Conservation (phyloP, 1,140 invertebrate species). For the Heterodera carotae region DNA sequence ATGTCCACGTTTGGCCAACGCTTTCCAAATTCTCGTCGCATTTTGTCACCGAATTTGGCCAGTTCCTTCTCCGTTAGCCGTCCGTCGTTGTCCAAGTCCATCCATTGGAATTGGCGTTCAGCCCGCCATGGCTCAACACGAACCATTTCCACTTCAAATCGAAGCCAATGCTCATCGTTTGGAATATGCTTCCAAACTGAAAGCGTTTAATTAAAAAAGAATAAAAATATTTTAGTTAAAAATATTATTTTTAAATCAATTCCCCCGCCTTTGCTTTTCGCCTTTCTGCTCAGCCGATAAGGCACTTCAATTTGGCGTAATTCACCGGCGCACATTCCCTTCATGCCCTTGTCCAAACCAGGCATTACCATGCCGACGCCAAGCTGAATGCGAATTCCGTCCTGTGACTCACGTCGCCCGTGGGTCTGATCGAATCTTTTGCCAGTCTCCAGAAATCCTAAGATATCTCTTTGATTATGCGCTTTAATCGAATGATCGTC, state of each 20-base stretch:
- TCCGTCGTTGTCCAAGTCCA: constrained; percentile 61
- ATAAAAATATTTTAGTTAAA: not conserved
- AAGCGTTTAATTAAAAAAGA: constrained; percentile 11
- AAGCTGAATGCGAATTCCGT: constrained; percentile 60
- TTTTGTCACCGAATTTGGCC: constrained; percentile 48
- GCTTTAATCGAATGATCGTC: not conserved
- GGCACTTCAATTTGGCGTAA: constrained; percentile 61
- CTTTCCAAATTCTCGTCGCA: constrained; percentile 62
- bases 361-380: constrained; percentile 65
- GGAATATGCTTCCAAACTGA: constrained; percentile 63
- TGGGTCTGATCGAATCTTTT: constrained; percentile 66
- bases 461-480: not conserved
- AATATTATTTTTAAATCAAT: constrained; percentile 19
- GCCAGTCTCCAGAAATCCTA: constrained; percentile 60
- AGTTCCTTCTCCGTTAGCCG: constrained; percentile 55
- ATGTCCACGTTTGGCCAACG: constrained; percentile 63
- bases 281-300: constrained; percentile 60
- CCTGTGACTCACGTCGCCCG: constrained; percentile 37
- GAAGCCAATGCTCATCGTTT: constrained; percentile 64
- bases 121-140: constrained; percentile 55
- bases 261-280: constrained; percentile 59
- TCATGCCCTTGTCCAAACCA: constrained; percentile 59
- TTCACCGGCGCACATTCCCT: constrained; percentile 63
- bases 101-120: constrained; percentile 57
- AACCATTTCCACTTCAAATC: constrained; percentile 61